Evolutionary conservation across 23 tunicate species (phyloP).

Genomic region (Diplosoma virens): DNA sequence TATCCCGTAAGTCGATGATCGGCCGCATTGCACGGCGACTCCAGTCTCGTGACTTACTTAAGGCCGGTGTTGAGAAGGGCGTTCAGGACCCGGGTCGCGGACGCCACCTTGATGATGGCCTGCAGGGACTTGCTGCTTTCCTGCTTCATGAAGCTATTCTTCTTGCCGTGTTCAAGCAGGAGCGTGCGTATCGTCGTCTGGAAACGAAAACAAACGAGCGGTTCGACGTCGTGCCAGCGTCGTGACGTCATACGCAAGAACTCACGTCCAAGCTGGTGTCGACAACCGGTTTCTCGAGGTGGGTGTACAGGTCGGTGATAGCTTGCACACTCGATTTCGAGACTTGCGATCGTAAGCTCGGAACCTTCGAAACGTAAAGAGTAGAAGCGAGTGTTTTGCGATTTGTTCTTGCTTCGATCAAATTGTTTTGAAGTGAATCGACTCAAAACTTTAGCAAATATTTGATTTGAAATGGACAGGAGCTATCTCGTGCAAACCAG

Average conservation of each 20-base stretch:
- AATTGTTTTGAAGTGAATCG: too few relatives aligned
- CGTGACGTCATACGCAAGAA: too few relatives aligned
- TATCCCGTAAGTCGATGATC: too few relatives aligned
- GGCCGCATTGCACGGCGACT: too few relatives aligned
- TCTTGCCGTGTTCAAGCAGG: constrained; percentile 51
- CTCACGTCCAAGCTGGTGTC: constrained; percentile 73
- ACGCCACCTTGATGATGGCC: constrained; percentile 26
- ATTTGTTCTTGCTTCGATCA: too few relatives aligned
- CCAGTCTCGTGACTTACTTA: constrained; percentile 40
- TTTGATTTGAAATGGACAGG: too few relatives aligned
- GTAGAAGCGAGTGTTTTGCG: too few relatives aligned
- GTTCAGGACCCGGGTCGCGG: constrained; percentile 43
- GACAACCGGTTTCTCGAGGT: constrained; percentile 51
- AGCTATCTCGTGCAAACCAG: too few relatives aligned
- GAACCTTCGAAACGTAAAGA: too few relatives aligned
- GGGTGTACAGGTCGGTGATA: constrained; percentile 47
- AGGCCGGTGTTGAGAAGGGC: constrained; percentile 67
- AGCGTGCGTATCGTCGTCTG: constrained; percentile 60
- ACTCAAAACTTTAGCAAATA: too few relatives aligned
- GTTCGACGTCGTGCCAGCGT: too few relatives aligned
- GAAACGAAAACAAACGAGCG: background rate
- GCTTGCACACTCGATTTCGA: constrained; percentile 69
- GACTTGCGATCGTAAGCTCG: constrained; percentile 79
- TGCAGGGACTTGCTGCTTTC: constrained; percentile 76
- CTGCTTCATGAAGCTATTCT: constrained; percentile 63